phyloP scores from a whole-genome alignment of 2,888 invertebrate species.

The Oscheius sp. region DNA sequence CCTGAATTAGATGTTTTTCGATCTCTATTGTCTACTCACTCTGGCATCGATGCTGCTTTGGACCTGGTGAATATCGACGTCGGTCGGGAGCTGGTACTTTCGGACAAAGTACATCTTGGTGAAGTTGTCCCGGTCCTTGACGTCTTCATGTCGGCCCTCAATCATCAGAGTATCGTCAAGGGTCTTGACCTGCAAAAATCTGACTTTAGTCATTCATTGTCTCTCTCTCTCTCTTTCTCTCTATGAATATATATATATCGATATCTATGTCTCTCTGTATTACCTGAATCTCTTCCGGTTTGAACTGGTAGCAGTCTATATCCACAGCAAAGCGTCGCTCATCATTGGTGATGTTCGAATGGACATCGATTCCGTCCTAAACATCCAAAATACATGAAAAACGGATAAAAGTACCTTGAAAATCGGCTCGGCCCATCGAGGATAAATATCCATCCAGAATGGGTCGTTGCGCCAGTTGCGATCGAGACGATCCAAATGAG shows the following conservation, averaged over 20 bases:
- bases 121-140: slow-evolving; percentile 69
- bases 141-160: slow-evolving; percentile 71
- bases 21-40: slow-evolving; percentile 34
- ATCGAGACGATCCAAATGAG: slow-evolving; percentile 69
- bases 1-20: slow-evolving; percentile 44
- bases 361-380: slow-evolving; percentile 71
- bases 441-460: slow-evolving; percentile 71
- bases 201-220: too few relatives aligned
- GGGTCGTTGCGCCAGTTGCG: slow-evolving; percentile 71
- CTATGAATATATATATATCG: too few relatives aligned
- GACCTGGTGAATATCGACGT: slow-evolving; percentile 67
- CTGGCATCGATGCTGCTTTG: slow-evolving; percentile 65
- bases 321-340: slow-evolving; percentile 68
- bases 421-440: slow-evolving; percentile 71
- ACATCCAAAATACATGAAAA: slow-evolving; percentile 24
- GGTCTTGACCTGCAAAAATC: slow-evolving; percentile 63
- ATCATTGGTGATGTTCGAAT: slow-evolving; percentile 66
- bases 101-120: slow-evolving; percentile 72
- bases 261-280: neutral
- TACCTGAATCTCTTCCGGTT: slow-evolving; percentile 72
- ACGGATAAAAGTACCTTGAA: slow-evolving; percentile 44
- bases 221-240: neutral
- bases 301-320: slow-evolving; percentile 71
- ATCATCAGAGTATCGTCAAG: slow-evolving; percentile 71
- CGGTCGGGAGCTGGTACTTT: slow-evolving; percentile 71